Evolutionary conservation across 2,113 vertebrate species (phyloP), one percentile per base, ranked within the genome.

Genomic region (Phrynocephalus versicolor): DNA sequence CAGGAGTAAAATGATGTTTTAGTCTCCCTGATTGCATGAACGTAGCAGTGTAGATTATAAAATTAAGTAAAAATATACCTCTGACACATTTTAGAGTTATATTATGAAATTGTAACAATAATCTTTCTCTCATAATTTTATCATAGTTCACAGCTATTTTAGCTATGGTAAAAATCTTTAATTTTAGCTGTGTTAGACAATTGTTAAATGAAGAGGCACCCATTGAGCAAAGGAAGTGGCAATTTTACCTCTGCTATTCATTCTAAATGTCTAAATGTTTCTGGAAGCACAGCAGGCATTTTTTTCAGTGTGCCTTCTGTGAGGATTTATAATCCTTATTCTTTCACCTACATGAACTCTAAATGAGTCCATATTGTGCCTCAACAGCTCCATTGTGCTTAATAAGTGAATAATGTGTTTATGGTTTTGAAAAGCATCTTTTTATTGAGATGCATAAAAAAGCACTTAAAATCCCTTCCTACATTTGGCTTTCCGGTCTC

Each of bases 381-480:
- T 58, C 65, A 75, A 67, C 55, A 75, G 72, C 30, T 64, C n/a
- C 41, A 57, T 76, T 69, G n/a, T 37, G n/a, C 45, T 45, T 74
- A 30, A 67, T 67, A 35, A 58, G 18, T n/a, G 27, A 78, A 60
- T 19, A 9, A 69, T 75, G 19, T 65, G n/a, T 2, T 37, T 55
- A 84, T 55, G 62, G 8, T 67, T 69, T 69, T 77, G 62, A 69
- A 84, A 77, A 77, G 74, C 83, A 84, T 27, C 62, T 5, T 57
- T 84, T 67, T 77, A 37, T 37, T 77, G 74, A 77, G 14, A 67
- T 77, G n/a, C 73, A 69, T 77, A n/a, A 84, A 69, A 77, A 84
- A 84, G 33, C 55, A 37, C 74, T 84, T 37, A 78, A 69, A n/a
- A 33, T n/a, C 5, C 37, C 23, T 77, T 84, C 5, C 16, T 16